These are phyloP conservation scores for Branchellion lobata DNA, from an alignment of 2,888 invertebrate genomes.

Conservation along the genomic window DNA sequence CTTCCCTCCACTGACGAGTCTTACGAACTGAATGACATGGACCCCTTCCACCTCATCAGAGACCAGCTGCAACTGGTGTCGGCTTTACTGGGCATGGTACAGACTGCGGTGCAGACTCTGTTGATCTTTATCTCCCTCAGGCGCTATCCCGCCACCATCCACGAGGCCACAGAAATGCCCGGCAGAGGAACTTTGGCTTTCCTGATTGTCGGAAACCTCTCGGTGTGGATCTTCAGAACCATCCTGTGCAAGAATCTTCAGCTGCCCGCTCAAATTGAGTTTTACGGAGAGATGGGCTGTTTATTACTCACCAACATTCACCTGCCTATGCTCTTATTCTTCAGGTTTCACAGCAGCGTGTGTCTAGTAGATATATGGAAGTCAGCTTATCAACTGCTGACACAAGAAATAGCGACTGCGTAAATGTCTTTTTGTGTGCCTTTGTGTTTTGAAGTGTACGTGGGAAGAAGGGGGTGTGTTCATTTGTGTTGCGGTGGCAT, in stretches of 20 bases:
- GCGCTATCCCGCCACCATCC: constrained; percentile 55
- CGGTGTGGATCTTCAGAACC: constrained; percentile 70
- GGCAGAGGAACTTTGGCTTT: constrained; percentile 69
- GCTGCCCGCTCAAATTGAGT: constrained; percentile 54
- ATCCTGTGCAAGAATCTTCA: constrained; percentile 46
- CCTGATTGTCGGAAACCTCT: constrained; percentile 69
- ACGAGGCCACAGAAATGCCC: constrained; percentile 61
- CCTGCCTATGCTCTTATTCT: constrained; percentile 67
- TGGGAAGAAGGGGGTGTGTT: too few relatives aligned
- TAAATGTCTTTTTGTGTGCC: too few relatives aligned
- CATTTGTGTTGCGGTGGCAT: too few relatives aligned
- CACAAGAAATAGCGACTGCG: not conserved
- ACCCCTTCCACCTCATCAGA: not conserved
- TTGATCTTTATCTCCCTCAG: constrained; percentile 59
- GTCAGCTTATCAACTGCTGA: constrained; percentile 38
- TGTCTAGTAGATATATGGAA: constrained; percentile 62
- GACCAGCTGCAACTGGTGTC: constrained; percentile 33
- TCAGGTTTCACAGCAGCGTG: constrained; percentile 61
- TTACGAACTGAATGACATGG: not conserved
- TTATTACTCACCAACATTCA: constrained; percentile 69
- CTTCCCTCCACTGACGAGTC: not conserved
- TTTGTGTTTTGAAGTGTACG: too few relatives aligned
- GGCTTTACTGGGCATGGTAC: constrained; percentile 51
- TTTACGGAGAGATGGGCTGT: constrained; percentile 70
- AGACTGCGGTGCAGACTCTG: constrained; percentile 58